Evolutionary conservation across 2,888 invertebrate genomes (phyloP).

Genomic region (Branchipolynoe longqiensis): DNA sequence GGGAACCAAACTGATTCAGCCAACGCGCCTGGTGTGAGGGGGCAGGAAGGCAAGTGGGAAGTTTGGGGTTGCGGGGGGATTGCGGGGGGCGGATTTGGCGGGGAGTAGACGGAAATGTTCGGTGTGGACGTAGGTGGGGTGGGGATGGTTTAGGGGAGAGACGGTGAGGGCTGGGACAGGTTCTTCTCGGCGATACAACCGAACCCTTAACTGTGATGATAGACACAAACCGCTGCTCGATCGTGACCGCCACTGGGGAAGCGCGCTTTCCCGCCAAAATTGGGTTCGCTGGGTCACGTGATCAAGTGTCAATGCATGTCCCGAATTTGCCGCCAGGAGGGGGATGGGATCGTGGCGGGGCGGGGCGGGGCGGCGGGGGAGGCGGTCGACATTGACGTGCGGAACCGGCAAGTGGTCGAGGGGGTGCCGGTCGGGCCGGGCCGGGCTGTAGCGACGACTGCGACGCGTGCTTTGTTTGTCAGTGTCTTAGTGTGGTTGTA

Average conservation of each 20-base stretch:
- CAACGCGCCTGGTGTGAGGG: too few species aligned
- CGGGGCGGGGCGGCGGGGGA: neutral
- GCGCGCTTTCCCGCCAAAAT: conserved; percentile 15
- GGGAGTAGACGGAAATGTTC: too few species aligned
- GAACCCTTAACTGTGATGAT: neutral
- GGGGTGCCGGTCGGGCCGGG: neutral
- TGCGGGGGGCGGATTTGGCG: too few species aligned
- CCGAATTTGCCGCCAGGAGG: neutral
- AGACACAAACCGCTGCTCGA: neutral
- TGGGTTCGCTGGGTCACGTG: conserved; percentile 50
- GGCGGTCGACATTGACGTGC: too few species aligned
- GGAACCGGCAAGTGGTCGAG: too few species aligned
- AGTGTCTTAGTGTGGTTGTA: too few species aligned
- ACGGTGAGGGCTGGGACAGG: conserved; percentile 7
- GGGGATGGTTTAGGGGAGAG: neutral
- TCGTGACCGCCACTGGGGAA: neutral
- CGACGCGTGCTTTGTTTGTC: too few species aligned
- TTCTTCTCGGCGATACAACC: neutral
- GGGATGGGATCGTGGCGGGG: neutral
- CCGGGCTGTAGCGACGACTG: neutral
- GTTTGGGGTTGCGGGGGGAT: too few species aligned
- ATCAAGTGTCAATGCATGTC: conserved; percentile 50
- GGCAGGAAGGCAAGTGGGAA: too few species aligned
- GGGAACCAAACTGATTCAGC: too few species aligned
- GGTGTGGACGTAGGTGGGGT: too few species aligned